Evolutionary conservation across 2,797 vertebrate species (phyloP).

Genomic region (Orientallactaga sibirica): DNA sequence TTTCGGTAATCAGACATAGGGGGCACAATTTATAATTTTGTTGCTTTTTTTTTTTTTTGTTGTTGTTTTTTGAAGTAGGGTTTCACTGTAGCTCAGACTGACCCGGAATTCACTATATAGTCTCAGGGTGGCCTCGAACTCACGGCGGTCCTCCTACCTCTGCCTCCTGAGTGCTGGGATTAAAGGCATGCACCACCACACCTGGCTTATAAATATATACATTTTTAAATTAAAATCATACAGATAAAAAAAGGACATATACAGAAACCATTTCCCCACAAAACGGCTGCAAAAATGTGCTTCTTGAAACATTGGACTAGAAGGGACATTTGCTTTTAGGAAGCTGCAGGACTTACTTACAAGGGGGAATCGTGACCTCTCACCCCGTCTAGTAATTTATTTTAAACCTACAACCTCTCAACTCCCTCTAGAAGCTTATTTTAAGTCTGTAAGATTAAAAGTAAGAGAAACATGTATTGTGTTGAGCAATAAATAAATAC

Average conservation of each 20-base stretch:
- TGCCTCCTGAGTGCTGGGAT: no score
- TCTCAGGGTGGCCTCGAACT: no score
- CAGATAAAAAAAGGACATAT: slow-evolving; percentile 78
- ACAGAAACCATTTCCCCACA: slow-evolving; percentile 76
- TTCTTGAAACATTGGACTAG: slow-evolving; percentile 73
- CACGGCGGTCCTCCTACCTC: no score
- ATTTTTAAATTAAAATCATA: slow-evolving; percentile 83
- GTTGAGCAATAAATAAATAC: slow-evolving; percentile 79
- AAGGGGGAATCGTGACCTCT: slow-evolving; percentile 30
- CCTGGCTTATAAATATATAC: slow-evolving; percentile 81
- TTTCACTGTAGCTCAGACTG: no score
- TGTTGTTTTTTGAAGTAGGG: no score
- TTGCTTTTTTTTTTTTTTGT: no score
- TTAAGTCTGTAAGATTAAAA: slow-evolving; percentile 82
- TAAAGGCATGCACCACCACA: no score
- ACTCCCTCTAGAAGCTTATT: slow-evolving; percentile 72
- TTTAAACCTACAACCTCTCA: slow-evolving; percentile 76
- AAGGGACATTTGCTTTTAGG: slow-evolving; percentile 76
- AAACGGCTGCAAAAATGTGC: slow-evolving; percentile 76
- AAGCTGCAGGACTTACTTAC: slow-evolving; percentile 71
- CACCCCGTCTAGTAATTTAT: slow-evolving; percentile 68
- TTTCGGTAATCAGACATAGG: slow-evolving; percentile 78
- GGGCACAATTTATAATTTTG: background rate
- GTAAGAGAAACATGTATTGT: slow-evolving; percentile 76
- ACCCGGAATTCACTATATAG: no score